A percentile compares a stretch with the other conserved stretches of the same genome.
These are phyloP conservation scores for Caenorhabditis inopinata DNA, from an alignment of 1,140 invertebrate species.

Conservation along the genomic window DNA sequence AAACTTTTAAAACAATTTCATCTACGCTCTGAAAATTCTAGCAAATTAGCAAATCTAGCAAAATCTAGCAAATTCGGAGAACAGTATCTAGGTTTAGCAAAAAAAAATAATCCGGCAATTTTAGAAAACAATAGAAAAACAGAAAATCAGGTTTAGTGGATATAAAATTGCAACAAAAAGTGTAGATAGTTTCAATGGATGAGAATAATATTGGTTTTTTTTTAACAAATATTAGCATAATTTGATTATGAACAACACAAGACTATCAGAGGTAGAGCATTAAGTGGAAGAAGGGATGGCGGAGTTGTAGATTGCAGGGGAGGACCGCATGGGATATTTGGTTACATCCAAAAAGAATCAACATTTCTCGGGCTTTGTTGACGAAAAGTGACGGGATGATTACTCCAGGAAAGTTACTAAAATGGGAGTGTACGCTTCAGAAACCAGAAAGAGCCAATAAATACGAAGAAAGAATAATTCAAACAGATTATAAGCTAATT, in stretches of 20 bases:
- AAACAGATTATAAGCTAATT: too few relatives aligned
- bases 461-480: neutral
- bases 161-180: too few relatives aligned
- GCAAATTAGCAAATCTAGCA: too few relatives aligned
- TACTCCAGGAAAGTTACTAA: conserved; percentile 3
- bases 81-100: neutral
- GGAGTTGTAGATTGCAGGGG: too few relatives aligned
- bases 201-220: neutral
- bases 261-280: neutral
- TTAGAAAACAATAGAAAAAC: neutral
- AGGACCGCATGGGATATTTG: conserved; percentile 7
- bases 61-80: too few relatives aligned
- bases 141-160: neutral
- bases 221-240: neutral
- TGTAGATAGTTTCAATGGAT: too few relatives aligned
- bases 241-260: neutral
- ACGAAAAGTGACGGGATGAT: conserved; percentile 23
- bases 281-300: neutral
- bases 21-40: too few relatives aligned
- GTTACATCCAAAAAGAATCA: neutral
- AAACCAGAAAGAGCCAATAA: too few relatives aligned
- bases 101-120: too few relatives aligned
- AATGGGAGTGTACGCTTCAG: neutral
- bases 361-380: neutral
- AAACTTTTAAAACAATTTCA: too few relatives aligned